A percentile compares a stretch with the other conserved stretches of the same genome.
Conservation (phyloP, 1,140 invertebrate genomes). For the Armadillidium nasatum region DNA sequence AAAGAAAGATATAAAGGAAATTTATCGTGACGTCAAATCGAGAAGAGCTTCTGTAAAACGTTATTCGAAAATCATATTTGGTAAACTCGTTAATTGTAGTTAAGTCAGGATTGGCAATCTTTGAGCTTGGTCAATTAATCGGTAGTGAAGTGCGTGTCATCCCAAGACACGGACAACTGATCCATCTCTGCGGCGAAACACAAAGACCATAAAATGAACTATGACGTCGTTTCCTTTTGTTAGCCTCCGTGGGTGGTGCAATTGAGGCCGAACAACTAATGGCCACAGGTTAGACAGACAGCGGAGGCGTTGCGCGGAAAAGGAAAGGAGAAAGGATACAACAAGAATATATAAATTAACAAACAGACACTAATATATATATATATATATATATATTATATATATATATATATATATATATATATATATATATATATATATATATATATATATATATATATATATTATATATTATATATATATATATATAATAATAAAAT, state of each 20-base stretch:
- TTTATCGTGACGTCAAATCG: not conserved
- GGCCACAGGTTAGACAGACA: not conserved
- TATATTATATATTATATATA: slow-evolving; percentile 4
- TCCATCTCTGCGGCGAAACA: not conserved
- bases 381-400: too few relatives aligned
- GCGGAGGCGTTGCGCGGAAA: not conserved
- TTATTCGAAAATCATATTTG: not conserved
- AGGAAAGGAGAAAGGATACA: too few relatives aligned
- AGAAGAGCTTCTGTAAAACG: not conserved
- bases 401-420: slow-evolving; percentile 10
- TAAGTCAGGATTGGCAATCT: not conserved
- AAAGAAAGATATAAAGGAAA: not conserved
- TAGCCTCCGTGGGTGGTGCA: not conserved
- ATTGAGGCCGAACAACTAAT: not conserved
- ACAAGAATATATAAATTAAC: too few relatives aligned
- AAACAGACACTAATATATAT: too few relatives aligned
- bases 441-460: slow-evolving; percentile 24
- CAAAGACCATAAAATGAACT: not conserved
- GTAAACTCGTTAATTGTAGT: not conserved
- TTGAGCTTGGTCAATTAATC: not conserved
- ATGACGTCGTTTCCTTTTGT: not conserved
- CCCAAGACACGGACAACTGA: not conserved
- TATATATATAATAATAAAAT: slow-evolving; percentile 12
- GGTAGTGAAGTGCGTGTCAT: slow-evolving; percentile 1
- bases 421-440: slow-evolving; percentile 9